These are phyloP conservation scores for Triplophysa dalaica DNA, from an alignment of 2,113 vertebrate species.

Conservation along the genomic window DNA sequence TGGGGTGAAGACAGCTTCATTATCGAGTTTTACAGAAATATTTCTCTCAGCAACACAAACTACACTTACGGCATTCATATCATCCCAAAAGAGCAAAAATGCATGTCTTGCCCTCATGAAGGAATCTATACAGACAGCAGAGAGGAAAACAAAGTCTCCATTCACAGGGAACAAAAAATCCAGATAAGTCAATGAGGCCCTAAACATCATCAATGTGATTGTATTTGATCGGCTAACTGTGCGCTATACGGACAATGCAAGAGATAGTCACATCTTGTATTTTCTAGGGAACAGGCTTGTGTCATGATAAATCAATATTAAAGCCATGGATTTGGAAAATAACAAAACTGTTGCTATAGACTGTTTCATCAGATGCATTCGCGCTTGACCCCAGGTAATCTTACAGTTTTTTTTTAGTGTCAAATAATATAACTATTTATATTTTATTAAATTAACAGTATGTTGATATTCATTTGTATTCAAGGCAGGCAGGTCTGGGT, in stretches of 20 bases:
- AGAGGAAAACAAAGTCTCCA: constrained; percentile 21
- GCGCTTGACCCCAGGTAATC: too few relatives aligned
- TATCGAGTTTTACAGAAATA: too few relatives aligned
- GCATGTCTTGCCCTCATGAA: not conserved
- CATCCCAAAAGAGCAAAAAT: not conserved
- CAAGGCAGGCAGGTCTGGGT: too few relatives aligned
- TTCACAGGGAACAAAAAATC: constrained; percentile 32
- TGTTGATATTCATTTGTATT: too few relatives aligned
- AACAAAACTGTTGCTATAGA: too few relatives aligned
- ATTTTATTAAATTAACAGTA: too few relatives aligned
- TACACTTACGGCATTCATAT: too few relatives aligned
- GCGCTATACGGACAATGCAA: not conserved
- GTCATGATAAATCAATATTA: not conserved
- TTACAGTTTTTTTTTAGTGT: too few relatives aligned
- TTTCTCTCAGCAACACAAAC: too few relatives aligned
- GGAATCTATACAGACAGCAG: not conserved
- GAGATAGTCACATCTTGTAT: not conserved
- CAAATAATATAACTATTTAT: too few relatives aligned
- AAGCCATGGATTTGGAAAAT: not conserved
- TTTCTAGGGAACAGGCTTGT: not conserved
- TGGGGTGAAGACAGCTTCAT: too few relatives aligned
- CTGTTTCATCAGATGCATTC: too few relatives aligned
- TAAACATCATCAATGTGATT: not conserved
- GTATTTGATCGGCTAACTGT: not conserved
- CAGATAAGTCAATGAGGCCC: constrained; percentile 5